Evolutionary conservation across 2,113 vertebrate species (phyloP).

Genomic region (Scartelaos histophorus): DNA sequence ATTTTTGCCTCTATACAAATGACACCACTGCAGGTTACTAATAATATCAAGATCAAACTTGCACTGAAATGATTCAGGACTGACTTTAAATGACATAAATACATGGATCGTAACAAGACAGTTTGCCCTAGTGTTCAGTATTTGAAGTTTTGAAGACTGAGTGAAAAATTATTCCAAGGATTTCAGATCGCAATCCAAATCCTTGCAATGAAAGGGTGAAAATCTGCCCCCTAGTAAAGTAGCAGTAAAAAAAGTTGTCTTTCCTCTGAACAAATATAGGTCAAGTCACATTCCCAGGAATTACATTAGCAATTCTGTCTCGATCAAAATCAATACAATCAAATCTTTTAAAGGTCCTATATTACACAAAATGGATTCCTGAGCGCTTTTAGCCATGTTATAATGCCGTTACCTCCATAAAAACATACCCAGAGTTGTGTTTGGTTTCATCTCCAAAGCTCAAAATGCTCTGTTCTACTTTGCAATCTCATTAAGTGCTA

Average conservation of each 20-base stretch:
- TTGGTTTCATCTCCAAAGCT: too few relatives aligned
- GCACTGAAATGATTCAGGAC: slow-evolving; percentile 39
- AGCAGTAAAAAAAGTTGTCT: neutral
- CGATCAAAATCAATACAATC: neutral
- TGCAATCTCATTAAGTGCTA: too few relatives aligned
- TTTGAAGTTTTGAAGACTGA: neutral
- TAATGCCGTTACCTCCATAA: too few relatives aligned
- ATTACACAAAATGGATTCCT: too few relatives aligned
- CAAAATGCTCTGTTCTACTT: too few relatives aligned
- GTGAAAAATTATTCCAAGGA: too few relatives aligned
- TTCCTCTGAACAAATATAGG: neutral
- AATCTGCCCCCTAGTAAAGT: neutral
- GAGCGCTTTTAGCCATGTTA: too few relatives aligned
- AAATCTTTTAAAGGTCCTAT: too few relatives aligned
- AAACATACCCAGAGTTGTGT: too few relatives aligned
- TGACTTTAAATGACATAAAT: slow-evolving; percentile 36
- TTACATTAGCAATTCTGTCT: slow-evolving; percentile 3
- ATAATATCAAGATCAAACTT: slow-evolving; percentile 36
- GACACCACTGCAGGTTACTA: slow-evolving; percentile 30
- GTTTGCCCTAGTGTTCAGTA: slow-evolving; percentile 1
- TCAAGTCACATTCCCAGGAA: neutral
- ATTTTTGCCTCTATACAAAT: slow-evolving; percentile 30
- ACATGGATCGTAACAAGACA: neutral
- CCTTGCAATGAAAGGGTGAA: too few relatives aligned
- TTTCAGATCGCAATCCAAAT: neutral